phyloP scores from a whole-genome alignment of 2,888 invertebrate species.

The Scaptodrosophila latifasciaeformis region DNA sequence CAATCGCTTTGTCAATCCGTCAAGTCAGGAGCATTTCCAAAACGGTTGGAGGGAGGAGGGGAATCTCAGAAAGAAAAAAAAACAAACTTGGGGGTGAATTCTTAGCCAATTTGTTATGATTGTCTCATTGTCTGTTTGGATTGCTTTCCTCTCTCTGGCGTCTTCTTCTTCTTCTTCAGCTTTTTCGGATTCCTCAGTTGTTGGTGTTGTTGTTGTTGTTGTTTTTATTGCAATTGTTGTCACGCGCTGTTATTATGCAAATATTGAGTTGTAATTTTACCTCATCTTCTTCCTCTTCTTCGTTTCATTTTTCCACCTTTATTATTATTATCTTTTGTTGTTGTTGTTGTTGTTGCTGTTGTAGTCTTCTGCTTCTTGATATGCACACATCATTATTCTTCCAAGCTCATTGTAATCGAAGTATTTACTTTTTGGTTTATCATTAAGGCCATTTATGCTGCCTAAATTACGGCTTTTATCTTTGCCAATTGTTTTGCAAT shows the following conservation, averaged over 20 bases:
- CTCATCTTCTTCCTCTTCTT: too few relatives aligned
- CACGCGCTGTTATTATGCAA: conserved; percentile 70
- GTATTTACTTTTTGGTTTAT: conserved; percentile 16
- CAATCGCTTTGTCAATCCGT: conserved; percentile 58
- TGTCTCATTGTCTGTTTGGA: too few relatives aligned
- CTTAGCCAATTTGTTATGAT: too few relatives aligned
- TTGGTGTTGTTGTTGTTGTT: too few relatives aligned
- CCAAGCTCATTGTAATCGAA: conserved; percentile 1
- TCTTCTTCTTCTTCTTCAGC: background rate
- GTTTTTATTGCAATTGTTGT: conserved; percentile 35
- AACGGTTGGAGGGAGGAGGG: too few relatives aligned
- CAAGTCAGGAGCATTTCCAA: conserved; percentile 13
- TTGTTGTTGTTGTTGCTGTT: too few relatives aligned
- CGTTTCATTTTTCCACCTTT: too few relatives aligned
- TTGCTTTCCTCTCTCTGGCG: background rate
- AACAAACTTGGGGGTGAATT: too few relatives aligned
- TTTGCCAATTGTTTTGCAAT: conserved; percentile 32
- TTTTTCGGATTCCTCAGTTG: background rate
- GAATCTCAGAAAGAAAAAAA: too few relatives aligned
- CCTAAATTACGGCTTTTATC: conserved; percentile 66
- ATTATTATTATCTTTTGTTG: too few relatives aligned
- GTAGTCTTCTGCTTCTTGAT: too few relatives aligned
- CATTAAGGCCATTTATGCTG: conserved; percentile 60
- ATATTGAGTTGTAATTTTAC: conserved; percentile 66
- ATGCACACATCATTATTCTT: conserved; percentile 31